Percentiles rank a stretch among this genome's conserved stretches.
These are phyloP conservation scores for Heliconius hewitsoni DNA, from an alignment of 1,140 invertebrate species.

Conservation along the genomic window DNA sequence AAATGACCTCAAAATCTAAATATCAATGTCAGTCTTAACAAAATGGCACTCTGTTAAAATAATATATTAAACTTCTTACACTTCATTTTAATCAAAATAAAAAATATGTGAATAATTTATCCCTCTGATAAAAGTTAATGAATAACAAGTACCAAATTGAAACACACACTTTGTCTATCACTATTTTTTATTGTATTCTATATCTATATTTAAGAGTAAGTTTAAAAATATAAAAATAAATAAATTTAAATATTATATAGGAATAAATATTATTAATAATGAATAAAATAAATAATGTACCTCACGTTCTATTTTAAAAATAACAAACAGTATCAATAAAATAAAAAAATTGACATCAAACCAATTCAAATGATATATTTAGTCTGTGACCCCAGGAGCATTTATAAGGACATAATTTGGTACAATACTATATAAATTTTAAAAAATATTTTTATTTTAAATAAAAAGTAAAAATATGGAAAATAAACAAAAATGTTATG, in stretches of 20 bases:
- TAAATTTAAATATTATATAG: no score
- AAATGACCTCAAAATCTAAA: slow-evolving; percentile 70
- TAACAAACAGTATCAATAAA: no score
- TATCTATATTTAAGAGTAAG: neutral
- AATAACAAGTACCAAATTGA: no score
- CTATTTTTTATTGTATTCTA: neutral
- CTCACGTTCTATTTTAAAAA: no score
- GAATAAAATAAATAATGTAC: no score
- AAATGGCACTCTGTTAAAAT: slow-evolving; percentile 25
- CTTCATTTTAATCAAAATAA: neutral
- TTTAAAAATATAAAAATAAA: neutral
- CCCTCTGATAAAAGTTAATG: neutral
- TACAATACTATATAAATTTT: neutral
- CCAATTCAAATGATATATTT: neutral
- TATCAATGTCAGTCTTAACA: slow-evolving; percentile 38
- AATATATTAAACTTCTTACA: neutral
- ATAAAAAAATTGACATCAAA: neutral
- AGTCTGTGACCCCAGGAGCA: neutral
- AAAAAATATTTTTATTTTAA: neutral
- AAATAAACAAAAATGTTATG: no score
- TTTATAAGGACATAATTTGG: neutral
- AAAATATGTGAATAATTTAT: neutral
- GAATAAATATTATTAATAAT: no score
- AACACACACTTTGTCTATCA: no score
- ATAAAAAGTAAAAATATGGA: no score